These are phyloP conservation scores for Lophotis ruficrista DNA, from an alignment of 2,113 vertebrate species.

Conservation along the genomic window DNA sequence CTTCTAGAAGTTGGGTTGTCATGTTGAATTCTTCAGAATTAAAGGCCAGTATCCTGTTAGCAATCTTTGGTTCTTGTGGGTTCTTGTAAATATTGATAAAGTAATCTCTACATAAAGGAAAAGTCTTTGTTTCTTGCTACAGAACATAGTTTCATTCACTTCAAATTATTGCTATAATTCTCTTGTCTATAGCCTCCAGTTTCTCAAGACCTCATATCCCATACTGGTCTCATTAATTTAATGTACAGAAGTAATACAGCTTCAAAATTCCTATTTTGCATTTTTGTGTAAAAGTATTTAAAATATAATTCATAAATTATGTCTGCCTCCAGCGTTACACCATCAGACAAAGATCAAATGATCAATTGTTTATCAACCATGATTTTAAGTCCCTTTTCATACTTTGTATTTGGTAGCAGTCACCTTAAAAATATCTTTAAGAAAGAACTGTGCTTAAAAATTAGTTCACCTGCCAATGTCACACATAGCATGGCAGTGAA, in stretches of 20 bases:
- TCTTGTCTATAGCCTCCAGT: background rate
- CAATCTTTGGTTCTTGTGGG: background rate
- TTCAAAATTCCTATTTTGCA: background rate
- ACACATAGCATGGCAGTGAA: too few relatives aligned
- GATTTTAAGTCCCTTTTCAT: background rate
- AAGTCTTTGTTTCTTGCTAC: background rate
- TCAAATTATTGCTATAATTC: background rate
- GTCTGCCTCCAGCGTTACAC: background rate
- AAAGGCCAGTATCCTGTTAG: background rate
- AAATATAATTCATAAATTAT: background rate
- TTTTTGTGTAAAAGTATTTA: background rate
- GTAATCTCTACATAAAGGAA: background rate
- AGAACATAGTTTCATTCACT: background rate
- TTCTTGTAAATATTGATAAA: background rate
- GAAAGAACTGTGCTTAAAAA: background rate
- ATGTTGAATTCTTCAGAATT: background rate
- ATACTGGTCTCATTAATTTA: background rate
- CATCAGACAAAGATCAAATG: background rate
- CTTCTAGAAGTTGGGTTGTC: background rate
- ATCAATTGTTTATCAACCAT: background rate
- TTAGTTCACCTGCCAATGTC: background rate
- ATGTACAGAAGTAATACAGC: background rate
- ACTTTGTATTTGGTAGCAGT: background rate
- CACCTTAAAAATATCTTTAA: background rate
- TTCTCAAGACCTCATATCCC: background rate